A percentile compares a stretch with the other conserved stretches of the same genome.
These are phyloP conservation scores for Podargus strigoides DNA, from an alignment of 2,797 vertebrate species.

Conservation along the genomic window DNA sequence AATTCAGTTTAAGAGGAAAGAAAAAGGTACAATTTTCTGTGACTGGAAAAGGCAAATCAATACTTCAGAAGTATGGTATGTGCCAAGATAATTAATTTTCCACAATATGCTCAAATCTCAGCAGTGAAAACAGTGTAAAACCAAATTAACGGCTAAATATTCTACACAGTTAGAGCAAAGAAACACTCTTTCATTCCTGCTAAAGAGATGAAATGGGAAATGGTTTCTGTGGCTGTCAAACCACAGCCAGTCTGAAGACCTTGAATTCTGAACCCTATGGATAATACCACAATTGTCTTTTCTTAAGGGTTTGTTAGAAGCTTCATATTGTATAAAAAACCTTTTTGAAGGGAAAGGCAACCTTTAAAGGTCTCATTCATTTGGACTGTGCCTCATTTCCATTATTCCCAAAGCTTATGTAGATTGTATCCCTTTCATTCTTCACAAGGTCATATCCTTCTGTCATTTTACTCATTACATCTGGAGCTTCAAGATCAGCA, in stretches of 20 bases:
- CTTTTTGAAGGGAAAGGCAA: conserved; percentile 30
- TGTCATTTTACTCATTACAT: conserved; percentile 18
- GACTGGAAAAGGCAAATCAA: conserved; percentile 58
- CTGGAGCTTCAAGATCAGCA: conserved; percentile 29
- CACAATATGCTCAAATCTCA: conserved; percentile 45
- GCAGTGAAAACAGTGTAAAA: conserved; percentile 42
- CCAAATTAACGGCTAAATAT: conserved; percentile 50
- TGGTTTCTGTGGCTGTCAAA: conserved; percentile 48
- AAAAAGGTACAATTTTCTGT: conserved; percentile 34
- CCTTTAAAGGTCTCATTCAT: conserved; percentile 55
- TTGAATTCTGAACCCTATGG: conserved; percentile 25
- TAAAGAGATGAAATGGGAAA: conserved; percentile 59
- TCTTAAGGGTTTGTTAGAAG: conserved; percentile 43
- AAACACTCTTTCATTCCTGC: conserved; percentile 36
- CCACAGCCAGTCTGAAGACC: conserved; percentile 12
- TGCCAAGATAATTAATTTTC: conserved; percentile 67
- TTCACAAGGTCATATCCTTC: conserved; percentile 43
- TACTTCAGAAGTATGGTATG: conserved; percentile 48
- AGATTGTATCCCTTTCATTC: conserved; percentile 44
- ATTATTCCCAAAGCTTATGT: conserved; percentile 46
- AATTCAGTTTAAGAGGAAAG: conserved; percentile 45
- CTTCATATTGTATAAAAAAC: conserved; percentile 9
- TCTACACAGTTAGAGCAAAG: conserved; percentile 8
- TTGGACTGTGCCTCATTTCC: conserved; percentile 26
- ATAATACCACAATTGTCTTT: conserved; percentile 30